Conservation (phyloP, 53 echinoderm and acorn worm genomes). For the Astropecten irregularis region DNA sequence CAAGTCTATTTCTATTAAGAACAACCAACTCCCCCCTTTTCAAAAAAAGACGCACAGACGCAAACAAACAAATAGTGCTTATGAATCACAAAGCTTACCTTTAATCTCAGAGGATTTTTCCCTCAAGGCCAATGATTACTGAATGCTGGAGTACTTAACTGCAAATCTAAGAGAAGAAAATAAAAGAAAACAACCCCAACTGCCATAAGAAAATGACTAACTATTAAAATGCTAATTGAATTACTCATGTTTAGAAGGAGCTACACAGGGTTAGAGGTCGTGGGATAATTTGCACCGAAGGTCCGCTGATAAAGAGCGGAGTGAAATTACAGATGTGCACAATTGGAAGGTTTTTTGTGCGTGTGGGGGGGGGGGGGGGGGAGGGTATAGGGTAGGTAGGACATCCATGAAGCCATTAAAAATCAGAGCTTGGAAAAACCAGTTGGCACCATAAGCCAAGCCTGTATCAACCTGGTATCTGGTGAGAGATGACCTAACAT, state of each 20-base stretch:
- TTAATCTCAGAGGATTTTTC: background rate
- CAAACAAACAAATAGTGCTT: too few species aligned
- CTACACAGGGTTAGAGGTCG: constrained; percentile 16
- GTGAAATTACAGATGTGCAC: constrained; percentile 9
- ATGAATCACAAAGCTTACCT: background rate
- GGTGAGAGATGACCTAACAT: background rate
- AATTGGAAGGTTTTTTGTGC: background rate
- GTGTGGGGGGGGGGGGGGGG: too few species aligned
- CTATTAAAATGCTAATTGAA: constrained; percentile 11
- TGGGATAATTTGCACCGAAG: background rate
- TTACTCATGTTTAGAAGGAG: background rate
- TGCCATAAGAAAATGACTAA: constrained; percentile 5
- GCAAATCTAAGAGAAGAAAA: constrained; percentile 10
- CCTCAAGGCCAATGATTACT: constrained; percentile 17
- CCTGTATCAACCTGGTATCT: too few species aligned
- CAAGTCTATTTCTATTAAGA: too few species aligned
- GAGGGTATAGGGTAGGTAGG: too few species aligned
- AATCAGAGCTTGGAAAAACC: too few species aligned
- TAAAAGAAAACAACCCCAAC: background rate
- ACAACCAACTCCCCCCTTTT: too few species aligned
- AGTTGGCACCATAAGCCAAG: too few species aligned
- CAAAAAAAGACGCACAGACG: too few species aligned
- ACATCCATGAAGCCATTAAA: too few species aligned
- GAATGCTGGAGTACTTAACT: constrained; percentile 13
- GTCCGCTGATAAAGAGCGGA: background rate